phyloP scores from a whole-genome alignment of 2,797 vertebrate genomes.

The Falco cherrug region DNA sequence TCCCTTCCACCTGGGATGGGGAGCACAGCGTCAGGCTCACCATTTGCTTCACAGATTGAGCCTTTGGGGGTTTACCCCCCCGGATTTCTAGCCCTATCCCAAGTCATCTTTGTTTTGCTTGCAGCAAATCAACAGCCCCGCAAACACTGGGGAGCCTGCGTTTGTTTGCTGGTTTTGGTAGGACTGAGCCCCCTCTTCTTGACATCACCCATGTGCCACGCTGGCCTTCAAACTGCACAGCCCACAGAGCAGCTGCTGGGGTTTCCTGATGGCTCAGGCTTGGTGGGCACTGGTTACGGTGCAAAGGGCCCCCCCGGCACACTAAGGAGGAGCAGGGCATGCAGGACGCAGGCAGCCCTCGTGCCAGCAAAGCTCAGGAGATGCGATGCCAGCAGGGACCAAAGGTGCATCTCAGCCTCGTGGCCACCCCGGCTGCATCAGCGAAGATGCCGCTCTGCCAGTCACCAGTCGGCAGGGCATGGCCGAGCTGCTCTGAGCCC shows the following conservation, averaged over 20 bases:
- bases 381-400: rapidly evolving
- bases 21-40: too few relatives aligned
- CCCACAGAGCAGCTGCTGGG: rapidly evolving
- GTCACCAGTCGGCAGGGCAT: rapidly evolving
- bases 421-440: neutral
- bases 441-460: neutral
- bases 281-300: rapidly evolving
- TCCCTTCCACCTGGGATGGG: too few relatives aligned
- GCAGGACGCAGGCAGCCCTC: neutral
- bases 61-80: too few relatives aligned
- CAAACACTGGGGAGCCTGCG: too few relatives aligned
- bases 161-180: neutral
- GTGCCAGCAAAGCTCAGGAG: neutral
- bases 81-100: neutral
- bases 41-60: too few relatives aligned
- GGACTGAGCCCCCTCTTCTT: neutral
- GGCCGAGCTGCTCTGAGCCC: rapidly evolving
- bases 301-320: neutral
- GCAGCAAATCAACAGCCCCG: neutral
- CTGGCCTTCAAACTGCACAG: rapidly evolving
- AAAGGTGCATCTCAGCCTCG: neutral
- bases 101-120: neutral
- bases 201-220: neutral
- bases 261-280: rapidly evolving
- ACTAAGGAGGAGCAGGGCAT: rapidly evolving